These are phyloP conservation scores for Tillus elongatus DNA, from an alignment of 2,888 invertebrate genomes.

Conservation along the genomic window DNA sequence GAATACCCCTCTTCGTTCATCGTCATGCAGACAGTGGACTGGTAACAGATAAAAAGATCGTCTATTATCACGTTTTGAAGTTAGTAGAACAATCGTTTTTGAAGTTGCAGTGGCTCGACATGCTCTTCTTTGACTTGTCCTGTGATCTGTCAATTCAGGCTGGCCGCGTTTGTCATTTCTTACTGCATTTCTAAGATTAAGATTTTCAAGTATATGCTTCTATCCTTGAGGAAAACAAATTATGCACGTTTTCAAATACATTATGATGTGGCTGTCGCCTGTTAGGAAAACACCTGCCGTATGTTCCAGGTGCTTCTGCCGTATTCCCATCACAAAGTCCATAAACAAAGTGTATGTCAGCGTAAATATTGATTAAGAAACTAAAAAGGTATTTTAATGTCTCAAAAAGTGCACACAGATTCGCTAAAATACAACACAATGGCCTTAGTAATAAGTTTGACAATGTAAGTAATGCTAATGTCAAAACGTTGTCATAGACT, in stretches of 20 bases:
- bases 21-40: background rate
- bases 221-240: too few species aligned
- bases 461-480: background rate
- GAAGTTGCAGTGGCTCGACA: too few species aligned
- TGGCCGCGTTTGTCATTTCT: too few species aligned
- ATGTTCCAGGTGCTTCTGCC: background rate
- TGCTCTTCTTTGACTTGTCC: too few species aligned
- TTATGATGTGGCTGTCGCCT: background rate
- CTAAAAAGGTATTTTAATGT: conserved; percentile 1
- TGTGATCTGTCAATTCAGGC: too few species aligned
- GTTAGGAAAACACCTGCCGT: conserved; percentile 1
- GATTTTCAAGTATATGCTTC: too few species aligned
- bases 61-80: background rate
- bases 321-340: conserved; percentile 3
- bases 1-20: background rate
- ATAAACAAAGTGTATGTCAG: conserved; percentile 2
- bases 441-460: background rate
- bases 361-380: background rate
- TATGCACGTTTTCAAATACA: too few species aligned
- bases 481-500: background rate
- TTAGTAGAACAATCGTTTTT: background rate
- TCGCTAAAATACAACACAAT: background rate
- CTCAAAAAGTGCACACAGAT: background rate
- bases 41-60: background rate
- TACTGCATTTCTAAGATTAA: too few species aligned